Evolutionary conservation across 2,888 invertebrate genomes (phyloP), one percentile per base, ranked within the genome.

Genomic region (Nomada fucata): DNA sequence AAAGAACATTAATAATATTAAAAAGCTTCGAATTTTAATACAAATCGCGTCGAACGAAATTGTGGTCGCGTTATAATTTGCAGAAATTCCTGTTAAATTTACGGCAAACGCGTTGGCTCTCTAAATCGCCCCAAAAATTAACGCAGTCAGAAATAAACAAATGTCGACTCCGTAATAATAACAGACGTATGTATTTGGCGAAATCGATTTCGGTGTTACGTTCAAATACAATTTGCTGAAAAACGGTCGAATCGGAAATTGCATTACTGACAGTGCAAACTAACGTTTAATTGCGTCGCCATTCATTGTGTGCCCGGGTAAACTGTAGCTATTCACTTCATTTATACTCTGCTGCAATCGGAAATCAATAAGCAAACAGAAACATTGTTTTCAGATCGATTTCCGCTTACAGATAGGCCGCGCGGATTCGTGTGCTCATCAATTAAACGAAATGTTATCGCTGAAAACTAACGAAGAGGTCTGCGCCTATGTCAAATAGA

Each of bases 281-380:
- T 84, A 82, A 78, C 78, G 80, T 84, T 86, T 87, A 87, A 87
- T 87, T 88, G 88, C 84, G 84, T 76, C 82, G 74, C 50, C 72
- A 64, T 64, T 64, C 84, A 78, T 80, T 81, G 79, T 84, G 78
- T 82, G 47, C 74, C 64, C 79, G 57, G 63, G 76, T 71, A 77
- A 88, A 87, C 79, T 78, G 71, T 76, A 65, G 59, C 79, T 55
- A 82, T 86, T 86, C 76, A 82, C 75, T 44, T 79, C 82, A 67
- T 84, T 84, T 86, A 83, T 79, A 72, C 68, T 71, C 69, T 23
- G 69, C 67, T 60, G 78, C 84, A 84, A 88, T 88, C 88, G 88
- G 86, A 84, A 84, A 87, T 87, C 87, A 80, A 88, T 88, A 86
- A 84, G 76, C 75, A 80, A 88, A 87, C 82, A 76, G 59, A 82